Evolutionary conservation across 2,888 invertebrate species (phyloP), one percentile per base, ranked within the genome.

Genomic region (Nudaria mundana): DNA sequence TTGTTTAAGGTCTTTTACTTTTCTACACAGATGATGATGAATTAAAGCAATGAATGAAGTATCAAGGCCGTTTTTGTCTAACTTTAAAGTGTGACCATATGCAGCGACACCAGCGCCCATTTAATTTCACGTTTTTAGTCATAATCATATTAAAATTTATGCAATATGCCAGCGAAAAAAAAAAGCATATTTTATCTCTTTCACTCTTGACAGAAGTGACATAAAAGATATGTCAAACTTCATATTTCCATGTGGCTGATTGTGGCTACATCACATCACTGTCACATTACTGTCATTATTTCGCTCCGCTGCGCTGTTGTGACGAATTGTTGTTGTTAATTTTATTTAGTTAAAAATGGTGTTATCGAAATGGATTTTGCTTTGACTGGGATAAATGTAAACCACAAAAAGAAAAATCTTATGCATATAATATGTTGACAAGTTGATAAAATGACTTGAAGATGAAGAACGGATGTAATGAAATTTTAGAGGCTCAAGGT

Each of bases 391-490:
- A 57, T 52, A 50, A 58, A 59, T 52, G 53, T 63, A 57, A 48
- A 46, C 53, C 63, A 62, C 47, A 48, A 57, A 53, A 55, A 48
- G 58, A 53, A 67, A 55, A 48, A 65, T 51, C 65, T 65, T 65
- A 69, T 71, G 37, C 59, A 61, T 73, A 71, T 68, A 66, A 77
- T 63, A 66, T 80, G 79, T 79, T 86, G 80, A 84, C 75, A 71
- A 76, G 73, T 71, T 61, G 41, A 45, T 73, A 85, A 77, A 78
- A 89, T 89, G 89, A 76, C 88, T 82, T 89, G 87, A 89, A 84
- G 78, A 88, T 88, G 89, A 86, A 80, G 78, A 83, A 80, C 76
- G 82, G 71, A 68, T 71, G 69, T 62, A 72, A 71, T 67, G 87
- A 85, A 68, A 71, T 71, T 74, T 74, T 77, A 63, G 86, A 85